Base-by-base conservation (phyloP, 2,113 vertebrate genomes). In the Lates calcarifer region DNA sequence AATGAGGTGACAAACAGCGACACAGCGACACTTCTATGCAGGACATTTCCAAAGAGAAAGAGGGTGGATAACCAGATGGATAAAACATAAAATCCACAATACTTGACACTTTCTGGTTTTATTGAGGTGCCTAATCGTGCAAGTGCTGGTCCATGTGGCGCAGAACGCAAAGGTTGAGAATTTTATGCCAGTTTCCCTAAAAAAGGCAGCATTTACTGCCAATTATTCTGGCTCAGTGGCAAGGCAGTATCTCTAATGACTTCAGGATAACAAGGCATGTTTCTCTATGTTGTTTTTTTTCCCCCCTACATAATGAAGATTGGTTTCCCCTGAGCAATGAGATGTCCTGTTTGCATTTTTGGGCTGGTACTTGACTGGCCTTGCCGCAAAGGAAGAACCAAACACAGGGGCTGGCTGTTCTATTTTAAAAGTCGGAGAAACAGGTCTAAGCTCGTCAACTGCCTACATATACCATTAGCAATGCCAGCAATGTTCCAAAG, bases 381-480 rank as follows among this genome's bases (percentile, higher is more conserved):
- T 84, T 53, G 43, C 35, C 3, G 22, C 68, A 78, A 67, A 89
- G 67, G 67, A 92, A 82, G 67, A 89, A 35, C 77, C 66, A 91
- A 90, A 91, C 80, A 89, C 83, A 85, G 78, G 79, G 72, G 35
- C 68, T 14, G 69, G 82, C 87, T 88, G 91, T 92, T 92, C 88
- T 91, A 92, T 94, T 94, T 94, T 94, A 91, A 89, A 92, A 90
- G 82, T 89, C 86, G 65, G 74, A 71, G 78, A 66, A 94, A 93
- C 95, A 92, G 90, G 95, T 94, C 91, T 84, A 68, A 79, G 87
- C 95, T 90, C 62, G 94, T 83, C 29, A 24, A 64, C 64, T 41
- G 88, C 92, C 92, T 88, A 87, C 90, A 93, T 94, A 85, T 92
- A 90, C 84, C 92, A 92, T 93, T 94, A 93, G 93, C 91, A 93